Base-by-base conservation (phyloP, 2,888 invertebrate genomes). In the Hyalella azteca region DNA sequence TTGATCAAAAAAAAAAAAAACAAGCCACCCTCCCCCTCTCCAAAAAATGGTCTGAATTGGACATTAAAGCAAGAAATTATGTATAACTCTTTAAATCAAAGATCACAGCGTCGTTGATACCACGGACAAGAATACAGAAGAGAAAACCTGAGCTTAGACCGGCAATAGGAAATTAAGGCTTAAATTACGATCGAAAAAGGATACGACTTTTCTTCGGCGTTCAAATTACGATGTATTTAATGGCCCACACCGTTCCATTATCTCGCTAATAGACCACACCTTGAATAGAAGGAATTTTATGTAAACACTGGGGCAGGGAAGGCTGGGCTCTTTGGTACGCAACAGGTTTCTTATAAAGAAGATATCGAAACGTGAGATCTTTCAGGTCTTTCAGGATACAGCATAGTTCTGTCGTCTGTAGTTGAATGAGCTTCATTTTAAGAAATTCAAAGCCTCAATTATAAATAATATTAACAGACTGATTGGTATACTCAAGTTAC, bases 261-360 rank as follows among this genome's bases (percentile, higher is more conserved):
- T 66, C 66, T 32, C n/a, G 11, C 66, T 36, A 36, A 66, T 66
- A 32, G 32, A 36, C 36, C 32, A 32, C 66, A 66, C 66, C 66
- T 66, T 11, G 36, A 5, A 5, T 22, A 13, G 66, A 66, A 32
- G 66, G 36, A 66, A 66, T 66, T 36, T 66, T 36, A 66, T 36
- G 36, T 26, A 9, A 59, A 19, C 36, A 66, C 66, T 29, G 9
- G 66, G 66, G 19, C 26, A 26, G 54, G 11, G 66, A 7, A 66
- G n/a, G n/a, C n/a, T n/a, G n/a, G n/a, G n/a, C n/a, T n/a, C n/a
- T n/a, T n/a, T n/a, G n/a, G n/a, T n/a, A n/a, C n/a, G n/a, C 19
- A 66, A 66, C 66, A 36, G 66, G 66, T 66, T 66, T 36, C 36
- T 29, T 66, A 66, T 66, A 66, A 36, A 66, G 66, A 66, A 36